Percentiles rank a stretch among this genome's conserved stretches.
These are phyloP conservation scores for Notospermus geniculatus DNA, from an alignment of 1,140 invertebrate genomes.

Conservation along the genomic window DNA sequence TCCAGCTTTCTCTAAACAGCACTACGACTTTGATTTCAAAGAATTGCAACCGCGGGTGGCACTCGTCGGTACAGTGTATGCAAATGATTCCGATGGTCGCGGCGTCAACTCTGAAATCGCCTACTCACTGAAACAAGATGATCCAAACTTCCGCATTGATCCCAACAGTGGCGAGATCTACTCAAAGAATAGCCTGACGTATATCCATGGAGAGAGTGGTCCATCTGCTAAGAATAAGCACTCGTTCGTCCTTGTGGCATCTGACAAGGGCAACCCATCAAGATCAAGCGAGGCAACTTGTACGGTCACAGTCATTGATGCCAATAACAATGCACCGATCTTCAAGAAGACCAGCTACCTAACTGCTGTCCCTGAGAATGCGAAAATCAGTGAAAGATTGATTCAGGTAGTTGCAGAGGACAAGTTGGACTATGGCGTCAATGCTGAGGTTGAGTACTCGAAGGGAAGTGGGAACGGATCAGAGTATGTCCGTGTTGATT, in stretches of 20 bases:
- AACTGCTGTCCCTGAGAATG: conserved; percentile 73
- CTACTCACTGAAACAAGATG: conserved; percentile 82
- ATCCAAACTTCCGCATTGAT: conserved; percentile 86
- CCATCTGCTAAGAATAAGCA: conserved; percentile 85
- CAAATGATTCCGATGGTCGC: conserved; percentile 82
- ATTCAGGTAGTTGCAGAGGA: conserved; percentile 72
- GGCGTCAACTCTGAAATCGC: conserved; percentile 92
- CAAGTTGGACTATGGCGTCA: conserved; percentile 40
- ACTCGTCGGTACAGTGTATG: conserved; percentile 75
- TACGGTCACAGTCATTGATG: conserved; percentile 43
- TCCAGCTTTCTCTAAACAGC: conserved; percentile 31
- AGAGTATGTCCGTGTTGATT: conserved; percentile 33
- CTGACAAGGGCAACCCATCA: conserved; percentile 93
- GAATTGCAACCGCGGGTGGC: conserved; percentile 74
- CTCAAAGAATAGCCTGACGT: conserved; percentile 77
- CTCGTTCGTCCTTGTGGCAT: conserved; percentile 79
- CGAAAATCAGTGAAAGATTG: conserved; percentile 64
- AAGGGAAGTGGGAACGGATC: conserved; percentile 38
- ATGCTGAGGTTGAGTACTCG: conserved; percentile 35
- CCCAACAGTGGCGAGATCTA: conserved; percentile 85
- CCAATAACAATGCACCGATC: conserved; percentile 48
- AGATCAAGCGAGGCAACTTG: conserved; percentile 61
- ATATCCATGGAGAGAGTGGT: conserved; percentile 71
- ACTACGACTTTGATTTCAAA: conserved; percentile 56
- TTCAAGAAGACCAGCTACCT: conserved; percentile 43